A percentile compares a stretch with the other conserved stretches of the same genome.
Conservation (phyloP, 2,888 invertebrate species). For the Hyles lineata region DNA sequence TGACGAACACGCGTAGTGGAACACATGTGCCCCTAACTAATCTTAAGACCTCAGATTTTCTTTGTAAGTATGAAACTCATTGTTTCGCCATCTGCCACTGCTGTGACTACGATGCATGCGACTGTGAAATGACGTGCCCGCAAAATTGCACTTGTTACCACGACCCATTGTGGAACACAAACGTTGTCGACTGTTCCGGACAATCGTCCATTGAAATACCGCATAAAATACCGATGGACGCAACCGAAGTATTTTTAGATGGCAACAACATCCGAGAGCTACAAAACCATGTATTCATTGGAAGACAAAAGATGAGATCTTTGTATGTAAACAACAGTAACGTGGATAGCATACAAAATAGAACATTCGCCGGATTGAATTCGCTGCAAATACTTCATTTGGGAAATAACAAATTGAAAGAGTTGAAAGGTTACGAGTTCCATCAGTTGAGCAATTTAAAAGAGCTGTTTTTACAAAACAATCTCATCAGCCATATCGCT, state of each 20-base stretch:
- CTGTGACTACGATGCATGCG: slow-evolving; percentile 98
- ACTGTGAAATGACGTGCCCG: slow-evolving; percentile 98
- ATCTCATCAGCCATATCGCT: slow-evolving; percentile 90
- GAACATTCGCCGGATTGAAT: slow-evolving; percentile 94
- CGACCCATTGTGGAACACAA: slow-evolving; percentile 96
- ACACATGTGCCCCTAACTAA: slow-evolving; percentile 91
- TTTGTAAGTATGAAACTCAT: slow-evolving; percentile 96
- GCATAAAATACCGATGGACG: slow-evolving; percentile 95
- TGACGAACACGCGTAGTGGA: slow-evolving; percentile 92
- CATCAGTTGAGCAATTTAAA: slow-evolving; percentile 91
- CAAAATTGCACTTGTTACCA: slow-evolving; percentile 97
- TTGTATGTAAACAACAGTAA: slow-evolving; percentile 94
- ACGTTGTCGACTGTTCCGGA: slow-evolving; percentile 95
- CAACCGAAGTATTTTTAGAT: slow-evolving; percentile 96
- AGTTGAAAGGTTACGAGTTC: slow-evolving; percentile 93
- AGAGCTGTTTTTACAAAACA: slow-evolving; percentile 94
- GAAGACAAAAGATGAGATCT: slow-evolving; percentile 94
- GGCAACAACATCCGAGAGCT: slow-evolving; percentile 94
- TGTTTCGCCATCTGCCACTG: slow-evolving; percentile 98
- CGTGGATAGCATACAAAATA: slow-evolving; percentile 93
- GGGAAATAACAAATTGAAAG: slow-evolving; percentile 92
- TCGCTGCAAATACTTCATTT: slow-evolving; percentile 92
- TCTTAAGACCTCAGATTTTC: slow-evolving; percentile 92
- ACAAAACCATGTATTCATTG: slow-evolving; percentile 94
- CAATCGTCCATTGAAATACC: slow-evolving; percentile 92